Evolutionary conservation across 2,113 vertebrate species (phyloP).

Genomic region (Vireo altiloquus): DNA sequence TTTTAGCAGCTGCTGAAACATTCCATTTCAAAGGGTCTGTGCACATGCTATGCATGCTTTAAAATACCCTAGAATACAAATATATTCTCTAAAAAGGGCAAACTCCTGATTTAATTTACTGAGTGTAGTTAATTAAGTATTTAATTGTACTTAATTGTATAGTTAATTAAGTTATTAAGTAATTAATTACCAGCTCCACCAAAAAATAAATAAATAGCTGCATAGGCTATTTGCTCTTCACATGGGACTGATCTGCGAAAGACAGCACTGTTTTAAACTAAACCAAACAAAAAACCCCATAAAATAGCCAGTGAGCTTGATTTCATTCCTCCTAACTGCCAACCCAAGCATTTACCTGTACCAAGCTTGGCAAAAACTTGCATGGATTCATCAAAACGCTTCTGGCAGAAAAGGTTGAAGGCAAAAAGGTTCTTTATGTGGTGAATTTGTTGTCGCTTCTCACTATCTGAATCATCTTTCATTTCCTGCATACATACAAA

Average conservation of each 20-base stretch:
- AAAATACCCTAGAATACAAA: not conserved
- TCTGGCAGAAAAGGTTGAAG: constrained; percentile 98
- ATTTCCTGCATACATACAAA: constrained; percentile 81
- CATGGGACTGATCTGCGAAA: not conserved
- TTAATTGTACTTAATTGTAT: not conserved
- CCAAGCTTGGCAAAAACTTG: constrained; percentile 97
- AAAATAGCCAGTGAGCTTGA: not conserved
- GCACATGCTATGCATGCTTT: not conserved
- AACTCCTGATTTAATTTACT: not conserved
- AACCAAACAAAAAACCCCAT: not conserved
- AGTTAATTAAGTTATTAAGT: not conserved
- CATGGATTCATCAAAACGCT: constrained; percentile 98
- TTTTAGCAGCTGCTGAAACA: not conserved
- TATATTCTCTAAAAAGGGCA: not conserved
- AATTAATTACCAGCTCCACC: not conserved
- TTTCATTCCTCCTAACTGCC: not conserved
- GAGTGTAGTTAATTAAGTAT: not conserved
- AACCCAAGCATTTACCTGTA: constrained; percentile 80
- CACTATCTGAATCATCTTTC: constrained; percentile 95
- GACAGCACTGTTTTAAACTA: not conserved
- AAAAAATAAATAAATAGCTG: not conserved
- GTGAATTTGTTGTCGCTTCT: constrained; percentile 95
- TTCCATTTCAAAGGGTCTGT: not conserved
- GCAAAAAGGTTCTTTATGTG: constrained; percentile 98
- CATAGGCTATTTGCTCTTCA: not conserved